A percentile compares a stretch with the other conserved stretches of the same genome.
These are phyloP conservation scores for Aphaenogaster floridana DNA, from an alignment of 1,140 invertebrate species.

Conservation along the genomic window DNA sequence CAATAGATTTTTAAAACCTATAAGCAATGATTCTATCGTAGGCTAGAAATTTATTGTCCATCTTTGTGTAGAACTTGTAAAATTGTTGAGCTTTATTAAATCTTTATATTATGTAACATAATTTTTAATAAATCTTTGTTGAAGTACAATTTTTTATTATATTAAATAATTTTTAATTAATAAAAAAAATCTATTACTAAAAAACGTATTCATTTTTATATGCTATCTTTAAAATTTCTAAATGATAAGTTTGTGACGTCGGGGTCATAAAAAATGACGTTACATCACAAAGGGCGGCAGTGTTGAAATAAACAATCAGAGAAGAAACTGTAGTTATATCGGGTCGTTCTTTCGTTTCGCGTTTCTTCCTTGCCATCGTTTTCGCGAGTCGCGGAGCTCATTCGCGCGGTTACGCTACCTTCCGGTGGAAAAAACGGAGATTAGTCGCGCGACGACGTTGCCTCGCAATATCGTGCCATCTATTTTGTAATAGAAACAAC, in stretches of 20 bases:
- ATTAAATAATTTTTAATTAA: neutral
- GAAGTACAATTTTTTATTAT: neutral
- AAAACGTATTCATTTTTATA: neutral
- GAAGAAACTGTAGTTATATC: neutral
- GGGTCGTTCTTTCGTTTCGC: neutral
- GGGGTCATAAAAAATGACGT: neutral
- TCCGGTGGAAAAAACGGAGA: constrained; percentile 72
- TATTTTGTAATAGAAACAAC: constrained; percentile 88
- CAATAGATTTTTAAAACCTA: neutral
- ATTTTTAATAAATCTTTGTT: constrained; percentile 10
- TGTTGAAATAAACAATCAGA: neutral
- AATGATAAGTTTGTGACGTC: neutral
- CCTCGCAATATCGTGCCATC: constrained; percentile 84
- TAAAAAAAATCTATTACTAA: neutral
- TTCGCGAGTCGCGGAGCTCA: constrained; percentile 34
- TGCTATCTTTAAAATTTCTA: neutral
- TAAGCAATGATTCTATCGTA: neutral
- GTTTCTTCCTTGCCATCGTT: constrained; percentile 31
- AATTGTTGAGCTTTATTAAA: neutral
- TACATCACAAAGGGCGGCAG: neutral
- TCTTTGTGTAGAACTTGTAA: neutral
- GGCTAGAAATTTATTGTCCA: neutral
- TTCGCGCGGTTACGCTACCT: constrained; percentile 57
- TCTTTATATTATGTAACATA: neutral
- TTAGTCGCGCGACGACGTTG: constrained; percentile 72